Percentiles rank a stretch among this genome's conserved stretches.
phyloP scores from a whole-genome alignment of 2,113 vertebrate genomes.

The Ammodytes dubius region DNA sequence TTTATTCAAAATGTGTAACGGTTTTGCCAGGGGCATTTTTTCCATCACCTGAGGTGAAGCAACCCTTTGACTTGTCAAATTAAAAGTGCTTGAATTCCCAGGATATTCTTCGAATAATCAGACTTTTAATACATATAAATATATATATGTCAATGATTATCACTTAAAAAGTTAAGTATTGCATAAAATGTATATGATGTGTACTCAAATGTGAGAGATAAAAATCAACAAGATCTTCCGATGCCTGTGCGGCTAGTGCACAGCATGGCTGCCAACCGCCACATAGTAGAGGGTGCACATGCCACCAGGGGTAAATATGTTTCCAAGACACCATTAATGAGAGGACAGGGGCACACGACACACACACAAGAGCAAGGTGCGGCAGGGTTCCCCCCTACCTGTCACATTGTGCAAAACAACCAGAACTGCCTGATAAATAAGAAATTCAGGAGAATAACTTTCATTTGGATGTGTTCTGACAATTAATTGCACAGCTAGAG shows the following conservation, averaged over 20 bases:
- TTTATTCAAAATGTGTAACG: slow-evolving; percentile 50
- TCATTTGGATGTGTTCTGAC: background rate
- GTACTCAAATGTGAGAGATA: too few relatives aligned
- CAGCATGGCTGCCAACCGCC: slow-evolving; percentile 9
- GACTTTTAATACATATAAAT: slow-evolving; percentile 25
- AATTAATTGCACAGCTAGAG: background rate
- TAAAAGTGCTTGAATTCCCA: slow-evolving; percentile 14
- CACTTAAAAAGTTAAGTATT: background rate
- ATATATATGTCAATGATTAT: background rate
- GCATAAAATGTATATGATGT: too few relatives aligned
- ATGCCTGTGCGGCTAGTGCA: background rate
- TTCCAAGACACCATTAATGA: slow-evolving; percentile 29
- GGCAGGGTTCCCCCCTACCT: slow-evolving; percentile 33
- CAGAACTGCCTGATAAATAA: background rate
- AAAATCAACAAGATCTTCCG: too few relatives aligned
- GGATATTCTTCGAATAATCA: background rate
- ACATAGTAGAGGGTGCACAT: slow-evolving; percentile 22
- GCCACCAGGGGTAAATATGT: slow-evolving; percentile 39
- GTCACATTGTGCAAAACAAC: slow-evolving; percentile 6
- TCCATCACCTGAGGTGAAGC: slow-evolving; percentile 9
- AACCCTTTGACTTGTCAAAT: slow-evolving; percentile 29
- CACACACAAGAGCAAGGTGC: slow-evolving; percentile 13
- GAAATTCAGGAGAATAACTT: background rate
- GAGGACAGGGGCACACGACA: slow-evolving; percentile 28
- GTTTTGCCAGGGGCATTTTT: slow-evolving; percentile 35